Percentiles rank a stretch among this genome's conserved stretches.
Evolutionary conservation across 2,888 invertebrate genomes (phyloP).

Genomic region (Phasia obesa): DNA sequence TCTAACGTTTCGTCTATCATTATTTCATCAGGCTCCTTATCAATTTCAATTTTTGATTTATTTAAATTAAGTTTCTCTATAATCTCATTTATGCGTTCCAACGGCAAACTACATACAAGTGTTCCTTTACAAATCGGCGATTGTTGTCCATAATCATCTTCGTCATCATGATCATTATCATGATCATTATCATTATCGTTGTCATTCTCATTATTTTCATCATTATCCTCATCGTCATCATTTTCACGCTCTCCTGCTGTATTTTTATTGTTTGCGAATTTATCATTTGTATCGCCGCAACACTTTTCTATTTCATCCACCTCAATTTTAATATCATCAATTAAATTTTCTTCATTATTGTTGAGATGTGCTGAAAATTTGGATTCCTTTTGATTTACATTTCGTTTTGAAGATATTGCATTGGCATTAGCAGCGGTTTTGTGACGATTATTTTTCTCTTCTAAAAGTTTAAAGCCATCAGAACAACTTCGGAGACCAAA

Average conservation of each 20-base stretch:
- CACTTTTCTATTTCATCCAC: slow-evolving; percentile 65
- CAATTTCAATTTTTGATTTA: slow-evolving; percentile 56
- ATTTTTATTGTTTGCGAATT: slow-evolving; percentile 59
- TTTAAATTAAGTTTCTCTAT: slow-evolving; percentile 76
- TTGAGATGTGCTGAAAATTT: slow-evolving; percentile 36
- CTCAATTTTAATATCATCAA: slow-evolving; percentile 69
- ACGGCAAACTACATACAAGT: slow-evolving; percentile 80
- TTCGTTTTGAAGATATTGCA: slow-evolving; percentile 65
- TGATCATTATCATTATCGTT: slow-evolving; percentile 15
- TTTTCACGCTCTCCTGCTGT: slow-evolving; percentile 66
- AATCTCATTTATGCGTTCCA: slow-evolving; percentile 79
- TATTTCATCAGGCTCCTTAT: slow-evolving; percentile 58
- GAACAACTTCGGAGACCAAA: slow-evolving; percentile 77
- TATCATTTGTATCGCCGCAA: slow-evolving; percentile 54
- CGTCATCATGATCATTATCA: slow-evolving; percentile 3
- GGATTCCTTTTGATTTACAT: slow-evolving; percentile 61
- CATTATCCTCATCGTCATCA: slow-evolving; percentile 32
- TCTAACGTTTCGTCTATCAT: slow-evolving; percentile 54
- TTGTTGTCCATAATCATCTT: slow-evolving; percentile 38
- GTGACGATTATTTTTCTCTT: slow-evolving; percentile 72
- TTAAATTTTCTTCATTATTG: slow-evolving; percentile 57
- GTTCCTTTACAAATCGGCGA: slow-evolving; percentile 66
- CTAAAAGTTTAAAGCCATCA: slow-evolving; percentile 77
- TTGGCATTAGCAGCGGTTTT: slow-evolving; percentile 68
- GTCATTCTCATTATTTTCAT: slow-evolving; percentile 30